Evolutionary conservation across 1,140 invertebrate genomes (phyloP).

Genomic region (Ips nitidus): DNA sequence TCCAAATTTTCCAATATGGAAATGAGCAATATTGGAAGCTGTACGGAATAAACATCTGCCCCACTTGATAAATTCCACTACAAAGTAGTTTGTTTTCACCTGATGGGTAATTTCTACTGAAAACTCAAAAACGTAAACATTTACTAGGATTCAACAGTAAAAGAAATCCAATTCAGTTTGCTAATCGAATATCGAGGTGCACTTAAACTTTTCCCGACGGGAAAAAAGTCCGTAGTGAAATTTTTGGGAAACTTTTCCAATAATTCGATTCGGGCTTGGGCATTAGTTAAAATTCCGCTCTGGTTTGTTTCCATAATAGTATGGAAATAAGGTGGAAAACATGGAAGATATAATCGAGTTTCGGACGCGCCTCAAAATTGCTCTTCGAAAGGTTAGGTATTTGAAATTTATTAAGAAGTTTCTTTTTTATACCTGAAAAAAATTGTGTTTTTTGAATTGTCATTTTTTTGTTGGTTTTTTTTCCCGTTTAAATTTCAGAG

Average conservation of each 20-base stretch:
- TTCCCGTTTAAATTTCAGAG: no score
- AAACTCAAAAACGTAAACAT: no score
- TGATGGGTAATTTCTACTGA: no score
- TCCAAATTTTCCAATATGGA: constrained; percentile 3
- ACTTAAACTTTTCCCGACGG: no score
- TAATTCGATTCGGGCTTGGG: constrained; percentile 20
- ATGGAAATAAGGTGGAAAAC: constrained; percentile 28
- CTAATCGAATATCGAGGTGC: no score
- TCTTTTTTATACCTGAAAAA: background rate
- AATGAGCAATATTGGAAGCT: background rate
- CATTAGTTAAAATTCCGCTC: constrained; percentile 25
- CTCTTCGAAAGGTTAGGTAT: constrained; percentile 6
- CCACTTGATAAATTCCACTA: background rate
- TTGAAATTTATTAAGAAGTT: constrained; percentile 16
- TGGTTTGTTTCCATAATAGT: constrained; percentile 24
- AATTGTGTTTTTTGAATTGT: no score
- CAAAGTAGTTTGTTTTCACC: no score
- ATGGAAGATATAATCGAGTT: constrained; percentile 28
- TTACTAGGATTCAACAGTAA: no score
- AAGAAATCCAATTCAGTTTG: no score
- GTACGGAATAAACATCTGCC: background rate
- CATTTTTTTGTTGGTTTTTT: no score
- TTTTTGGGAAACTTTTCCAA: constrained; percentile 19
- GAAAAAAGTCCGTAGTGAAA: background rate
- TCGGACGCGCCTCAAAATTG: constrained; percentile 12